Evolutionary conservation across 2,113 vertebrate species (phyloP), one percentile per base, ranked within the genome.

Genomic region (Cepphus grylle): DNA sequence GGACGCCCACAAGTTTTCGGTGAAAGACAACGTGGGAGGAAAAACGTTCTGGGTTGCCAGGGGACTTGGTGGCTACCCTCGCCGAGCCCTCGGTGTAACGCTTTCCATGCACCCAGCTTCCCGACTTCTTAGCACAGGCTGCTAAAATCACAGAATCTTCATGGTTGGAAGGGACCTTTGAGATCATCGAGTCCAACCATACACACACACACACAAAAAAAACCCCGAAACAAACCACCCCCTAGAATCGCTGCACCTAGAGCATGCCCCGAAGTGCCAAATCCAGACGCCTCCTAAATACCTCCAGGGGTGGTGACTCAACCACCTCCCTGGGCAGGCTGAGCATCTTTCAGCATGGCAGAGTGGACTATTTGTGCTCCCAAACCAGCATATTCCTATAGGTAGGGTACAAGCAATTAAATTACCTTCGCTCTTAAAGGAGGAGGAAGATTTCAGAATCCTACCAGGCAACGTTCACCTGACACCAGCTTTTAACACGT

Each of bases 81-180:
- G 58, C 22, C 0, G 1, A 81, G 65, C 19, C 73, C 50, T 59
- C 0, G 0, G 47, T 3, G 1, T 21, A 62, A 66, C 0, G 3
- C 23, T 53, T 84, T 5, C 43, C 29, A 4, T 3, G 26, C 38
- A 40, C 29, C 3, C 4, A 85, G 36, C 16, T 21, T 87, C 49
- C 23, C 32, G 34, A 1, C 21, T 90, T 62, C 56, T 50, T 26
- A 61, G 30, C 45, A 34, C 32, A 59, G 42, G 42, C 29, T 86
- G 59, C 83, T 70, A 50, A 67, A 55, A 36, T 9, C 38, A 40
- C 38, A 40, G 38, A 40, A 40, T 40, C 38, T 40, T 40, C 38
- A 40, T 40, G 38, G 38, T 40, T 40, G 38, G 38, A 40, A 40
- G 38, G 38, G 38, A 40, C 38, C 38, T 40, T 40, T 40, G 38